Evolutionary conservation across 2,888 invertebrate species (phyloP), one percentile per base, ranked within the genome.

Genomic region (Eilema caniola): DNA sequence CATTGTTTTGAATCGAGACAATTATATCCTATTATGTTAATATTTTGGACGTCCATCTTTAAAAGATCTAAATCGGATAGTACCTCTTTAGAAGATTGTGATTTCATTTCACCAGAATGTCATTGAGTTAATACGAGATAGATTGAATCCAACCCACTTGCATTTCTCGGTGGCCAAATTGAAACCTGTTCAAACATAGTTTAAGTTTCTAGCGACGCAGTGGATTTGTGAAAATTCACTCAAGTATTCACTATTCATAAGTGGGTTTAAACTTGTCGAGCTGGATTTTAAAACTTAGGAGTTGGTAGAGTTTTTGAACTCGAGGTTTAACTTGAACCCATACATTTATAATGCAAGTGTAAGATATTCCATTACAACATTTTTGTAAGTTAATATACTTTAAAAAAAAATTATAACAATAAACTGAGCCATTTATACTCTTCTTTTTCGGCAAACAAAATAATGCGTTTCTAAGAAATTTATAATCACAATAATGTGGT

Each of bases 261-360:
- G 81, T 81, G 77, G 82, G 83, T 86, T 80, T 78, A 83, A 84
- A 85, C 84, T 86, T 83, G 70, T 65, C 70, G 75, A 83, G 85
- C 78, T 79, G 76, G 77, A 83, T 86, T 87, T 76, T 31, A 66
- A 75, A 83, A 85, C 78, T 81, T 84, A 77, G n/a, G 61, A 77
- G 74, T 77, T 77, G 70, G 56, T 73, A 62, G 68, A 79, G 80
- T 78, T 80, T 53, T 83, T 78, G 73, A 41, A 25, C 12, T 3
- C 33, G 16, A 20, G 24, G n/a, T 33, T 33, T 57, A 24, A 1
- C 23, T 16, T 65, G n/a, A 65, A 53, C 31, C 3, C 28, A 25
- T 1, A 33, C 31, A 57, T 33, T 57, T n/a, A 53, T 53, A 8
- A 53, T 47, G n/a, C 2, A 53, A 53, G n/a, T 10, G 53, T n/a